Conservation (phyloP, 2,113 vertebrate genomes). For the Callithrix jacchus region DNA sequence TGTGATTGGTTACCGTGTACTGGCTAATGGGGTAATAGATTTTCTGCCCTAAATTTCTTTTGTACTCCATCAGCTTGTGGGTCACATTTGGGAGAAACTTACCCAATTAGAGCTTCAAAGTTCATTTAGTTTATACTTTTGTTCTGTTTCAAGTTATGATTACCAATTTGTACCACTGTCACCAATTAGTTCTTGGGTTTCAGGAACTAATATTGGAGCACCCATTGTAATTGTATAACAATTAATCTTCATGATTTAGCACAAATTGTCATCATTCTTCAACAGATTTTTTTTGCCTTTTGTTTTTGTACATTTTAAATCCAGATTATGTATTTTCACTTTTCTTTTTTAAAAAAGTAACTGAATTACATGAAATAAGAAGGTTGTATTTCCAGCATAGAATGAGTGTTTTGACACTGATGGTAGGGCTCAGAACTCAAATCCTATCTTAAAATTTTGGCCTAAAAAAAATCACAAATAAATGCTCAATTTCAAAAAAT, state of each 20-base stretch:
- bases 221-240: neutral
- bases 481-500: neutral
- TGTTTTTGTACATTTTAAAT: neutral
- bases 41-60: neutral
- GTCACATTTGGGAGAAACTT: neutral
- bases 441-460: slow-evolving; percentile 19
- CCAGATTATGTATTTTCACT: neutral
- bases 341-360: slow-evolving; percentile 23
- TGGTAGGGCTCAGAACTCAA: neutral
- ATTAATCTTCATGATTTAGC: slow-evolving; percentile 22
- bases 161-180: neutral
- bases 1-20: neutral
- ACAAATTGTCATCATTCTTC: neutral
- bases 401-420: slow-evolving; percentile 14
- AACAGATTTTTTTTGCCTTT: neutral
- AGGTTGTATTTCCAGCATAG: neutral
- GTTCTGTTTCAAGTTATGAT: neutral
- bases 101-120: neutral
- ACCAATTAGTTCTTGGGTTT: neutral
- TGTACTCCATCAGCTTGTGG: neutral
- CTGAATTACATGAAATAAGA: slow-evolving; percentile 6
- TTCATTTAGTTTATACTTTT: neutral
- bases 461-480: slow-evolving; percentile 47
- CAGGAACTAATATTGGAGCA: slow-evolving; percentile 5
- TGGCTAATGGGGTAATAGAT: neutral